A percentile compares a stretch with the other conserved stretches of the same genome.
Evolutionary conservation across 2,888 invertebrate genomes (phyloP).

Genomic region (Tetanocera ferruginea): DNA sequence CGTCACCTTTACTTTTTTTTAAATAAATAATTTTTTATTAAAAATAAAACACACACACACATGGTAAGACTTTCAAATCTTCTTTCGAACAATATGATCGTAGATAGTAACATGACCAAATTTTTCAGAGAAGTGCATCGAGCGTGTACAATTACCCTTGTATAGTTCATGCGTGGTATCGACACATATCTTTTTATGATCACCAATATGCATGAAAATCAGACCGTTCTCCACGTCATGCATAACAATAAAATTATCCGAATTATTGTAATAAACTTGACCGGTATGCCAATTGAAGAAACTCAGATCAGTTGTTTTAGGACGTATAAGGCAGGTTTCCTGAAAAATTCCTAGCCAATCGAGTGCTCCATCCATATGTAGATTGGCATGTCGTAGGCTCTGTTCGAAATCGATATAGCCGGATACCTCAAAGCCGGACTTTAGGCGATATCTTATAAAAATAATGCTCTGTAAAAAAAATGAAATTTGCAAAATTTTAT

Average conservation of each 20-base stretch:
- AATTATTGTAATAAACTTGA: slow-evolving; percentile 78
- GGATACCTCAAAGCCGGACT: slow-evolving; percentile 83
- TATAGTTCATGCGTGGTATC: slow-evolving; percentile 75
- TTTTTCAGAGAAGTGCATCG: slow-evolving; percentile 75
- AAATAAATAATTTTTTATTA: slow-evolving; percentile 13
- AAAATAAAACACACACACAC: neutral
- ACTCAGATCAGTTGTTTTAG: slow-evolving; percentile 77
- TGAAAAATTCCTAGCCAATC: slow-evolving; percentile 84
- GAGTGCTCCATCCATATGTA: slow-evolving; percentile 62
- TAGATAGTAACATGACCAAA: slow-evolving; percentile 84
- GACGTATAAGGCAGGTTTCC: slow-evolving; percentile 76
- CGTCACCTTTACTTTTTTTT: neutral
- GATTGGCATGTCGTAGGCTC: slow-evolving; percentile 57
- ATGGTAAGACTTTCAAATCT: slow-evolving; percentile 65
- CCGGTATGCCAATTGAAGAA: slow-evolving; percentile 83
- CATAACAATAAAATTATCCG: slow-evolving; percentile 82
- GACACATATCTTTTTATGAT: slow-evolving; percentile 81
- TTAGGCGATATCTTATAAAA: slow-evolving; percentile 79
- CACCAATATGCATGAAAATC: slow-evolving; percentile 84
- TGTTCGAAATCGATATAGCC: slow-evolving; percentile 84
- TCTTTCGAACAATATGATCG: slow-evolving; percentile 81
- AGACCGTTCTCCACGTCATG: slow-evolving; percentile 81
- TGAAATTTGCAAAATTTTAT: slow-evolving; percentile 20
- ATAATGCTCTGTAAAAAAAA: slow-evolving; percentile 77
- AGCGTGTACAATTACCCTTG: slow-evolving; percentile 78